Evolutionary conservation across 2,888 invertebrate species (phyloP), one percentile per base, ranked within the genome.

Genomic region (Habrosyne pyritoides): DNA sequence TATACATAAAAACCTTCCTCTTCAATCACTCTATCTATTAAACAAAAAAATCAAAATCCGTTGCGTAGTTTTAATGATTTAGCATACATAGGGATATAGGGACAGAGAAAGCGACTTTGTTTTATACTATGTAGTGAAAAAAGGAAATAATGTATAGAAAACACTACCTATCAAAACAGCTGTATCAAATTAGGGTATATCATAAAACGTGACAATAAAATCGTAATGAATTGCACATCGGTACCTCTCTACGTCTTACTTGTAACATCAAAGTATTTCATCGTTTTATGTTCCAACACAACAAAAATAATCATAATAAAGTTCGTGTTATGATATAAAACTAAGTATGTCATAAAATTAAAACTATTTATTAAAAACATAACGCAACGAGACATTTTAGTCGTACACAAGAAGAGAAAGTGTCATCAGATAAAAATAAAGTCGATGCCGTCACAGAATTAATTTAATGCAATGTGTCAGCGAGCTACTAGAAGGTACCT

Each of bases 151-250:
- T 26, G 18, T 47, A 47, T 22, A 47, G 26, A 54, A 52, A 52
- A 0, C n/a, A n/a, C 52, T 59, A 55, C 42, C 52, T 56, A 59
- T 56, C 57, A 52, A 54, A 59, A 57, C 46, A 51, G 56, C 57
- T 63, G 59, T 63, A 62, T 33, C 4, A 33, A 33, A 68, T 69
- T 68, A 70, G 67, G 67, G 54, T 69, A 69, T 55, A 61, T 79
- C 75, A 67, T 84, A 81, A 84, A 79, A 60, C 64, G 12, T 59
- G 60, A 64, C 71, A 71, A 68, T 84, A 79, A 82, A 82, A 71
- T 75, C 75, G 57, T 77, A 69, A 79, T 76, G 71, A 75, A 80
- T 78, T 72, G 78, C 77, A 75, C 69, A 64, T 70, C 18, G n/a
- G 14, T 42, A 18, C n/a, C n/a, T 24, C 24, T 24, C 63, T 47